Conservation (phyloP, 2,113 vertebrate genomes). For the Toxotes chatareus region DNA sequence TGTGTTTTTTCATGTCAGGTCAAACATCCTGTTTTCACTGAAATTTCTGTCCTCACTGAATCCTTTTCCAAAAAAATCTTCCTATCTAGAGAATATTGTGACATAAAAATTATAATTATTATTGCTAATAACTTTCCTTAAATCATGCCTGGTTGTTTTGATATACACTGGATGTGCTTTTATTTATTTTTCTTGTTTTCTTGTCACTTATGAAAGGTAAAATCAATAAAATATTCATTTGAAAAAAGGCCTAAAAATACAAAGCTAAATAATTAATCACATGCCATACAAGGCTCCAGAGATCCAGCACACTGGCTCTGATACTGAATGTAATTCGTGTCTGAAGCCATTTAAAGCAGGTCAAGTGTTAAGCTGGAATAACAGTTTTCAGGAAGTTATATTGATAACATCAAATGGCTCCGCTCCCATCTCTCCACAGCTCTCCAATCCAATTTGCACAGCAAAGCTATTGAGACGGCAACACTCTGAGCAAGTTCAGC, state of each 20-base stretch:
- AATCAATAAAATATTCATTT: slow-evolving; percentile 36
- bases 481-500: slow-evolving; percentile 22
- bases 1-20: neutral
- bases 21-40: neutral
- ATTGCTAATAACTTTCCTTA: neutral
- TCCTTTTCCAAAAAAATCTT: neutral
- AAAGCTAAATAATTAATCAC: slow-evolving; percentile 35
- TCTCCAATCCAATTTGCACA: slow-evolving; percentile 40
- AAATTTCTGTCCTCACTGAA: neutral
- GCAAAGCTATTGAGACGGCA: slow-evolving; percentile 40
- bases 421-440: slow-evolving; percentile 22
- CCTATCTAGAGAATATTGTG: neutral
- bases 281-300: neutral
- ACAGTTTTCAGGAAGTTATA: slow-evolving; percentile 48
- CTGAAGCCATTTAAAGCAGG: slow-evolving; percentile 35
- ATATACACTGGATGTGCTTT: neutral
- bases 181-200: neutral
- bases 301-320: neutral
- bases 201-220: slow-evolving; percentile 17
- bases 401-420: slow-evolving; percentile 44
- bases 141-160: neutral
- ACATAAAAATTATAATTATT: neutral
- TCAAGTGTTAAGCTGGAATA: slow-evolving; percentile 56
- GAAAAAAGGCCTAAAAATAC: slow-evolving; percentile 6
- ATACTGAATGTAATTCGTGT: slow-evolving; percentile 6